Evolutionary conservation across 2,888 invertebrate genomes (phyloP).

Genomic region (Helicoverpa assulta): DNA sequence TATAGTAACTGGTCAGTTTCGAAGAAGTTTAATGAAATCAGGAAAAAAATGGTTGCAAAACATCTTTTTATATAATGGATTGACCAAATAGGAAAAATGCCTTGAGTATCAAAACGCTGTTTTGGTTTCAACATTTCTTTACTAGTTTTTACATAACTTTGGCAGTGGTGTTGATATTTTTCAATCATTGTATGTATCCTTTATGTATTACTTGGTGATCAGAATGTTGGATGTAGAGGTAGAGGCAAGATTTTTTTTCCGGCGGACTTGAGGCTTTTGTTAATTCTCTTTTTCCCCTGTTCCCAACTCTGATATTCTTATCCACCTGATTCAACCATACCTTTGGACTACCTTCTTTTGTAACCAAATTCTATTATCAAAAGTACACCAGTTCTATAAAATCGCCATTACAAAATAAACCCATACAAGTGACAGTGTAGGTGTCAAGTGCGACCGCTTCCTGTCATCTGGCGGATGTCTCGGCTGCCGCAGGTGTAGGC

Average conservation of each 20-base stretch:
- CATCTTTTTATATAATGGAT: too few relatives aligned
- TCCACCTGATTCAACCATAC: too few relatives aligned
- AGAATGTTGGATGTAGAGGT: too few relatives aligned
- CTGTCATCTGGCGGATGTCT: constrained; percentile 74
- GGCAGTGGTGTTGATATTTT: too few relatives aligned
- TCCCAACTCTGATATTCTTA: too few relatives aligned
- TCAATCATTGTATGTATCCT: too few relatives aligned
- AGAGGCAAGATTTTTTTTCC: too few relatives aligned
- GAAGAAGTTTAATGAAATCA: neutral
- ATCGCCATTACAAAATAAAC: constrained; percentile 16
- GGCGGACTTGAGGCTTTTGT: too few relatives aligned
- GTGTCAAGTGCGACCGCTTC: constrained; percentile 60
- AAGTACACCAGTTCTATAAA: neutral
- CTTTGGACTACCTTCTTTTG: neutral
- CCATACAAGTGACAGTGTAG: constrained; percentile 21
- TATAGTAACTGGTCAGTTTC: neutral
- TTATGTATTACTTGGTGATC: too few relatives aligned
- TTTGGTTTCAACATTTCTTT: neutral
- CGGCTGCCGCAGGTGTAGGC: constrained; percentile 43
- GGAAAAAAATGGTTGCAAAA: neutral
- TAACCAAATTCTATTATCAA: too few relatives aligned
- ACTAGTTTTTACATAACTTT: neutral
- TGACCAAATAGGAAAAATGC: neutral
- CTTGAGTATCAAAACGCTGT: neutral
- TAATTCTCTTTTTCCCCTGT: too few relatives aligned